Base-by-base conservation (phyloP, 2,888 invertebrate genomes). In the Copidosoma aretas region DNA sequence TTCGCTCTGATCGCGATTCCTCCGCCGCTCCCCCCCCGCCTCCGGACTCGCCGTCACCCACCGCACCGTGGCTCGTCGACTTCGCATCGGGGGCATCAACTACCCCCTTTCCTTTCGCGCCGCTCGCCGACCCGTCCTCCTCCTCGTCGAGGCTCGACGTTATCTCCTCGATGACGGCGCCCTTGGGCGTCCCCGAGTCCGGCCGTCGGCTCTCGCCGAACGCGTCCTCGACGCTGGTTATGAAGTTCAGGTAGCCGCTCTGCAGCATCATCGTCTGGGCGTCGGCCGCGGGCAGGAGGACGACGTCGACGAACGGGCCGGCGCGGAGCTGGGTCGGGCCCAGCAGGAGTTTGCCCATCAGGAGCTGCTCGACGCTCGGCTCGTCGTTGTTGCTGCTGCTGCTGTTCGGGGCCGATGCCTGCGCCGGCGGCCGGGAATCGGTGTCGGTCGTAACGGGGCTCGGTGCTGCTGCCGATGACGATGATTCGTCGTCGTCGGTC, bases 81-180 rank as follows among this genome's bases (percentile, higher is more conserved):
- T n/a, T n/a, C n/a, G n/a, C n/a, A n/a, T n/a, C 39, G 52, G 52
- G 32, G 52, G 22, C 25, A 17, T 19, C 52, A 22, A 2, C 22
- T 41, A 56, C 15, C 56, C 17, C 49, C 49, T 25, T n/a, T 51
- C 32, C 19, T 51, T 32, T n/a, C 43, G 15, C 14, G 8, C 43
- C 46, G 24, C 15, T 43, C 3, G 46, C 10, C n/a, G n/a, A 22
- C 17, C 4, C 32, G 22, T 19, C 43, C 56, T 10, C 21, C 12
- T 60, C 58, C 10, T 72, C 74, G 15, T 75, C 76, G 14, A 74
- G 64, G 24, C 70, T 75, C 46, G n/a, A n/a, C n/a, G 76, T 75
- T n/a, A 82, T 71, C 61, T 82, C 82, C 63, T 83, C 82, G 67
- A 82, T 82, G 14, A 81, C 66, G 4, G 81, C 66, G n/a, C 79